Percentiles rank a stretch among this genome's conserved stretches.
phyloP scores from a whole-genome alignment of 2,888 invertebrate species.

The Dione juno region DNA sequence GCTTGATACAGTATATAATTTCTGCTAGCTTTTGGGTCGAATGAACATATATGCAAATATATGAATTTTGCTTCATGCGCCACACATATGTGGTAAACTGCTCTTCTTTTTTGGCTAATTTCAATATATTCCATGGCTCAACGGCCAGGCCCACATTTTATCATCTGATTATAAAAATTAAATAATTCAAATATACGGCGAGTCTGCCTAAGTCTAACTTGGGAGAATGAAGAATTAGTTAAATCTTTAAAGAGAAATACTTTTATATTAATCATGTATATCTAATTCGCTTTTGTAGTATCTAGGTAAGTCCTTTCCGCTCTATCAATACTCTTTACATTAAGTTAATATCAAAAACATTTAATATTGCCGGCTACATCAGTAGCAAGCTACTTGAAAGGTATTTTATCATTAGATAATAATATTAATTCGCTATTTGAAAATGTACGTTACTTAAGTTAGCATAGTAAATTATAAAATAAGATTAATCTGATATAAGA shows the following conservation, averaged over 20 bases:
- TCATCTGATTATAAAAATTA: too few species aligned
- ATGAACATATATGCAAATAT: too few species aligned
- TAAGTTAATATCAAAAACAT: slow-evolving; percentile 12
- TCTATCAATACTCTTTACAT: background rate
- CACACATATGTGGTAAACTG: too few species aligned
- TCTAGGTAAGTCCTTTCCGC: slow-evolving; percentile 18
- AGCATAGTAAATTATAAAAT: background rate
- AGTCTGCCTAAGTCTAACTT: too few species aligned
- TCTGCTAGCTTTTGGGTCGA: background rate
- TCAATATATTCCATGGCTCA: too few species aligned
- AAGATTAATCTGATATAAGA: background rate
- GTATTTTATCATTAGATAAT: slow-evolving; percentile 14
- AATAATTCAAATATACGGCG: too few species aligned
- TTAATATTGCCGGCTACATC: slow-evolving; percentile 14
- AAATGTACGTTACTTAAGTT: background rate
- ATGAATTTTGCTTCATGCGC: too few species aligned
- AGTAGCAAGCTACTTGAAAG: slow-evolving; percentile 8
- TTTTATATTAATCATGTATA: slow-evolving; percentile 15
- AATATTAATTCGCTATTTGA: slow-evolving; percentile 17
- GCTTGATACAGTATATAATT: background rate
- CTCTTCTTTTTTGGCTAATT: too few species aligned
- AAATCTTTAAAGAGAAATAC: background rate
- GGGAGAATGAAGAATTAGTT: too few species aligned
- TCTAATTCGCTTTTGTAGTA: background rate
- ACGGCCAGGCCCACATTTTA: too few species aligned